Evolutionary conservation across 1,140 invertebrate genomes (phyloP), one percentile per base, ranked within the genome.

Genomic region (Cyclina sinensis): DNA sequence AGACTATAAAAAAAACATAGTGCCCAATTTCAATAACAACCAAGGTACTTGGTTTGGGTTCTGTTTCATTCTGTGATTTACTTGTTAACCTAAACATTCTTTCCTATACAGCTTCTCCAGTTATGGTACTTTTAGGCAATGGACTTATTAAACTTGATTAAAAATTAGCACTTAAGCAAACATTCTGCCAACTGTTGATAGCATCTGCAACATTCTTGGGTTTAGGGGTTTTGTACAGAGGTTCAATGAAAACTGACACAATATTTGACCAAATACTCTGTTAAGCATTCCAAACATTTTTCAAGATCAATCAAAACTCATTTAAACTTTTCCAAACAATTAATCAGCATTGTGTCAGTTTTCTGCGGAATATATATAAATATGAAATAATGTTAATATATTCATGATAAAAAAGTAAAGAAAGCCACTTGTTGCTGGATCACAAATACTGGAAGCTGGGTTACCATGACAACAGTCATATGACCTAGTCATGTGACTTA

Each of bases 401-500:
- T n/a, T 51, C 12, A 46, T 48, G 73, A 76, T 39, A 1, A 9
- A 76, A 76, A 70, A 70, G 27, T 27, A 27, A 39, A 74, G 24
- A 21, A 78, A 51, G 74, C 74, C 48, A 54, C 27, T 78, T 68
- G 21, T 37, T 68, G 74, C 59, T 30, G 59, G 74, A 62, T 65
- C 32, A 76, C 73, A 76, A 78, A 51, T 46, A 87, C 85, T 80
- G 74, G 39, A 87, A 87, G 85, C 85, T 65, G 85, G 74, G 85
- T 80, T 65, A 78, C 76, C 85, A 70, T 87, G 74, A 87, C 85
- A 87, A 87, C 76, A 86, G 85, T 70, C 85, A 86, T 76, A 32
- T 78, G 73, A 86, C 84, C 27, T 27, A 32, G 84, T 78, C 85
- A 68, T 80, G 73, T 78, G 79, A 91, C 91, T 91, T 91, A 91